Base-by-base conservation (phyloP, 2,888 invertebrate species). In the Ptychoptera albimana region DNA sequence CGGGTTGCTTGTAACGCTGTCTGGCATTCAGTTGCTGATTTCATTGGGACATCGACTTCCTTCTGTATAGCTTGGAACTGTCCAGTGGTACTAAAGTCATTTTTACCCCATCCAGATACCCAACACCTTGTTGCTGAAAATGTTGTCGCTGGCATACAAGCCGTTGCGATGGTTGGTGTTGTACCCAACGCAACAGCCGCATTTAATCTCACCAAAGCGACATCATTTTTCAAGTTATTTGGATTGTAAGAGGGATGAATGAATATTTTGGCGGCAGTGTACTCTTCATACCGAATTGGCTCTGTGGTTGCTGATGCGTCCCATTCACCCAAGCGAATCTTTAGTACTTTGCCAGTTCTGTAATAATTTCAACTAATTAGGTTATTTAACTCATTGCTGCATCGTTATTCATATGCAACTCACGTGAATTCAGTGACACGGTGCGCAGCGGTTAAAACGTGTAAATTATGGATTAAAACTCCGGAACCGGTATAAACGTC, bases 21-120 rank as follows among this genome's bases (percentile, higher is more conserved):
- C 58, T 83, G 77, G 54, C 86, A 86, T 1, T 70, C 69, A 1
- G 63, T 63, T n/a, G 75, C 66, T n/a, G 70, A 68, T 7, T 82
- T 68, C 34, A 88, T 71, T 0, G 79, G 77, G 0, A 88, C 78
- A 47, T 80, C 81, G 1, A 86, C 83, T 60, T 85, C 75, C 56
- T 81, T 82, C 57, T 82, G 63, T 32, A 80, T 77, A 50, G 74
- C 72, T 58, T 82, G 79, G 55, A 73, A 77, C 49, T 63, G 67
- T 1, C 69, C 71, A 60, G 60, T 12, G 70, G 65, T 43, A 55
- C 65, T 68, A 49, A 83, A 92, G 51, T 79, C 76, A 51, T 84
- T 71, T 58, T 86, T 83, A 11, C 92, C 92, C 88, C 91, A 92
- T 10, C 92, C 92, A n/a, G 82, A 69, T 0, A 83, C 81, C 66